phyloP scores from a whole-genome alignment of 2,888 invertebrate genomes.

The Adineta ricciae region DNA sequence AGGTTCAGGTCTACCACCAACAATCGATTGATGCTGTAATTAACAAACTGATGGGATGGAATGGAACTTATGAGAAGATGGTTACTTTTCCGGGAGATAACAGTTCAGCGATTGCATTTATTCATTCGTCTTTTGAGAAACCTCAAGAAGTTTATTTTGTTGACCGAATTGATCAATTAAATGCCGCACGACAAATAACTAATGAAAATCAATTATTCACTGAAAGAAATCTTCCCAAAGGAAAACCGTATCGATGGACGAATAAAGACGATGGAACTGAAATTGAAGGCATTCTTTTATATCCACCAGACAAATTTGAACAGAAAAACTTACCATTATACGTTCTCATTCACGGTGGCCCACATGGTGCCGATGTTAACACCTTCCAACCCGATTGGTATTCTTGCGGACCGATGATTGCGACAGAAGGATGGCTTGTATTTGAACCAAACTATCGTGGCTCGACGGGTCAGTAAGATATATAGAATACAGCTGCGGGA shows the following conservation, averaged over 20 bases:
- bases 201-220: background rate
- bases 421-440: background rate
- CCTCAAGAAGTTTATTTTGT: background rate
- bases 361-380: background rate
- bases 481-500: no score
- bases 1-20: background rate
- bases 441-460: background rate
- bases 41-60: background rate
- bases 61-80: background rate
- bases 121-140: background rate
- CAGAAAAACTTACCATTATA: background rate
- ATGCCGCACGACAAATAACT: background rate
- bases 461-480: background rate
- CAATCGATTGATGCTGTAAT: background rate
- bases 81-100: background rate
- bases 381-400: background rate
- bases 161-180: background rate
- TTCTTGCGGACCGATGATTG: background rate
- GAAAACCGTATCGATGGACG: background rate
- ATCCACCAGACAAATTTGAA: constrained; percentile 1
- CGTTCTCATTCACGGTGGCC: background rate
- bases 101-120: background rate
- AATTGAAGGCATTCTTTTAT: background rate
- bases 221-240: background rate
- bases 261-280: background rate